A percentile compares a stretch with the other conserved stretches of the same genome.
Evolutionary conservation across 2,888 invertebrate species (phyloP).

Genomic region (Rotaria macrura): DNA sequence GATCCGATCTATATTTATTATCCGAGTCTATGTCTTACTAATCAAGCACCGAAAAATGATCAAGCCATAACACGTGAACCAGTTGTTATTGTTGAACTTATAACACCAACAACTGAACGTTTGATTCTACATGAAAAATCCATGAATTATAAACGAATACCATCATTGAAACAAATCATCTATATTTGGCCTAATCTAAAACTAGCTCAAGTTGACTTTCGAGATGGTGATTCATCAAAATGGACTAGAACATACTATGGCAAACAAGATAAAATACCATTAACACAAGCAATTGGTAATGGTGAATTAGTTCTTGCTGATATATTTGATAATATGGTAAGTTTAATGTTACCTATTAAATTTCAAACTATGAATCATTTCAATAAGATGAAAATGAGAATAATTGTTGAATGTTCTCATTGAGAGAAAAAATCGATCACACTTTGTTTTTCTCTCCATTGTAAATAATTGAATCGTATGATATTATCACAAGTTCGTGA

Average conservation of each 20-base stretch:
- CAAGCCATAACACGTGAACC: slow-evolving; percentile 17
- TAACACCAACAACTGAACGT: slow-evolving; percentile 18
- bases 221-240: neutral
- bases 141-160: neutral
- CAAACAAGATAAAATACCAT: neutral
- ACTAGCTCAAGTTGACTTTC: neutral
- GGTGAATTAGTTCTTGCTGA: neutral
- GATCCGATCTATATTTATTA: slow-evolving; percentile 6
- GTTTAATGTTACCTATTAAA: neutral
- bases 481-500: too few relatives aligned
- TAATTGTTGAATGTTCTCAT: too few relatives aligned
- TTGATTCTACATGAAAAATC: slow-evolving; percentile 4
- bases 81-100: neutral
- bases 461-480: too few relatives aligned
- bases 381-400: too few relatives aligned
- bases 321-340: slow-evolving; percentile 9
- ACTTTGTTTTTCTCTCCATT: too few relatives aligned
- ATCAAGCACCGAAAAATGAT: neutral
- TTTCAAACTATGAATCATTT: neutral
- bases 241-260: neutral
- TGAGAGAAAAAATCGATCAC: too few relatives aligned
- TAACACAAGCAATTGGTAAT: neutral
- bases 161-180: neutral
- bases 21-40: neutral
- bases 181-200: slow-evolving; percentile 16